phyloP scores from a whole-genome alignment of 2,797 vertebrate genomes.

The Pyrocephalus nanus region DNA sequence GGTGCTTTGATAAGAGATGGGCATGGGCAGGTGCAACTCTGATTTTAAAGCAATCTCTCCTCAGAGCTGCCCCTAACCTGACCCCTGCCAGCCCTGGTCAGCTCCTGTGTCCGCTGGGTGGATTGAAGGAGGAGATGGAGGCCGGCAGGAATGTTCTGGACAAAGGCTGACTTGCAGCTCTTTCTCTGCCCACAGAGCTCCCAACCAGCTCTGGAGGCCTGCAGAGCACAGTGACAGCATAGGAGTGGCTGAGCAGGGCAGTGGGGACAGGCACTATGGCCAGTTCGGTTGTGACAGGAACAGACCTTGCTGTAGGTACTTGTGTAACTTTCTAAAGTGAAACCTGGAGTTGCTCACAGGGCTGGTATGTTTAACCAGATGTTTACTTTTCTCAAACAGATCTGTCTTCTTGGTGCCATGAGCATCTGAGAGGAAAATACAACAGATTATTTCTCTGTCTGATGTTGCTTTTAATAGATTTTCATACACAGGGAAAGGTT shows the following conservation, averaged over 20 bases:
- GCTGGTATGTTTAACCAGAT: constrained; percentile 42
- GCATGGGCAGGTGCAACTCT: not conserved
- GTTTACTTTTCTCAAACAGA: constrained; percentile 38
- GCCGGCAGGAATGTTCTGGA: not conserved
- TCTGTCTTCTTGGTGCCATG: not conserved
- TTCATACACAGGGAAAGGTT: not conserved
- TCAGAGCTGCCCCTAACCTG: not conserved
- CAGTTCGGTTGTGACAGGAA: not conserved
- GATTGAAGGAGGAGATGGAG: not conserved
- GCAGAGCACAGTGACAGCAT: not conserved
- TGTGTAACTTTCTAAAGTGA: not conserved
- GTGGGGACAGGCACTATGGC: not conserved
- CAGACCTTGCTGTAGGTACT: not conserved
- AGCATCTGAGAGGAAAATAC: constrained; percentile 11
- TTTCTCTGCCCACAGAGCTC: not conserved
- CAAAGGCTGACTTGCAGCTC: not conserved
- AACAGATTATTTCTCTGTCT: not conserved
- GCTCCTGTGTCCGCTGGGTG: not conserved
- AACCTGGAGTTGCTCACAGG: constrained; percentile 29
- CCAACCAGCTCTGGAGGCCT: not conserved
- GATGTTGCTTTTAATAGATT: constrained; percentile 25
- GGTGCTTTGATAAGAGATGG: not conserved
- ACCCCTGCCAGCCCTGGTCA: not conserved
- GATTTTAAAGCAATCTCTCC: not conserved
- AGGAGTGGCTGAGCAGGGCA: not conserved